phyloP scores from a whole-genome alignment of 2,797 vertebrate genomes.

The Spinus olivaceus region DNA sequence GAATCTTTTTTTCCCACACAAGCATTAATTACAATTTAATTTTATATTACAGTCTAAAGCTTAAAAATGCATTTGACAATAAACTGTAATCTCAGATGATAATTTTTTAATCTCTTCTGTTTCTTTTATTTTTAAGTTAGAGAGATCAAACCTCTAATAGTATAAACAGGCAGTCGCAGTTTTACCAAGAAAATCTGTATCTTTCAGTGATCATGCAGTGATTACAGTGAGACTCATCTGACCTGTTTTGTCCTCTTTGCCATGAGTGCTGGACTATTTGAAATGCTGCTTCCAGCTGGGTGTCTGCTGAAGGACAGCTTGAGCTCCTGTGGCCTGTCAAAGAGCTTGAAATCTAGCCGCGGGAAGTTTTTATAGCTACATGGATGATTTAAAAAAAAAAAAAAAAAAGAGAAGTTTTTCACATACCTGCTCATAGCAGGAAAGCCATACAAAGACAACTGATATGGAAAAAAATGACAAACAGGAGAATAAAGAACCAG shows the following conservation, averaged over 20 bases:
- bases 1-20: not conserved
- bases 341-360: conserved; percentile 83
- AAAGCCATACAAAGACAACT: not conserved
- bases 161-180: not conserved
- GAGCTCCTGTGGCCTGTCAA: conserved; percentile 87
- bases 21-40: not conserved
- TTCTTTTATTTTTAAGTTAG: not conserved
- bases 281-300: conserved; percentile 80
- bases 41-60: not conserved
- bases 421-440: not conserved
- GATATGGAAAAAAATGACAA: not conserved
- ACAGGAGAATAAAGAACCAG: not conserved
- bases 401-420: not conserved
- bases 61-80: not conserved
- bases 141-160: not conserved
- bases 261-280: conserved; percentile 92
- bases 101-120: not conserved
- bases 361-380: conserved; percentile 92
- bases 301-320: conserved; percentile 84
- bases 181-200: not conserved
- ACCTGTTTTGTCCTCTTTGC: conserved; percentile 98
- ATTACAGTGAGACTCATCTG: conserved; percentile 1
- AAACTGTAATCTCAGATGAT: not conserved
- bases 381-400: not conserved
- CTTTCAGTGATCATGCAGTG: not conserved